phyloP scores from a whole-genome alignment of 2,113 vertebrate genomes.

The Melospiza melodia region DNA sequence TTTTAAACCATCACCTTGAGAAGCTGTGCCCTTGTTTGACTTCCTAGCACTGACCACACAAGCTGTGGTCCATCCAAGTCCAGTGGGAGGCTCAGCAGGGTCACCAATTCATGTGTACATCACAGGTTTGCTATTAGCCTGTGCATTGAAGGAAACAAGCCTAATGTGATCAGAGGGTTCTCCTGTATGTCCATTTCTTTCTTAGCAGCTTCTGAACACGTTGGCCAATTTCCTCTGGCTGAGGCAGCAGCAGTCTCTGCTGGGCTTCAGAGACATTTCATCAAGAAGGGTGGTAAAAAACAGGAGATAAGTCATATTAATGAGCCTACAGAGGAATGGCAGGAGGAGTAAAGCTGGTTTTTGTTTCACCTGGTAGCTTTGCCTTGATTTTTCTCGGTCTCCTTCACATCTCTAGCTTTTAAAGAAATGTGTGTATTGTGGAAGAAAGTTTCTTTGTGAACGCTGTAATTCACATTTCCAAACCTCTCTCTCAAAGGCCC shows the following conservation, averaged over 20 bases:
- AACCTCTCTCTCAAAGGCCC: background rate
- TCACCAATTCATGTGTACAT: background rate
- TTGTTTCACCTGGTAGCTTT: background rate
- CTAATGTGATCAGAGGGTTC: background rate
- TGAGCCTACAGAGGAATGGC: background rate
- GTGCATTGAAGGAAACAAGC: background rate
- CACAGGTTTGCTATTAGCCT: background rate
- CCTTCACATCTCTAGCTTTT: background rate
- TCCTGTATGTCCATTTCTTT: background rate
- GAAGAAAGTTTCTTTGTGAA: background rate
- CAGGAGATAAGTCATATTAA: background rate
- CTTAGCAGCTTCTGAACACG: background rate
- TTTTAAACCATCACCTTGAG: background rate
- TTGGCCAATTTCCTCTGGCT: background rate
- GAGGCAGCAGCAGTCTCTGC: background rate
- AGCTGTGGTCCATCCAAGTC: background rate
- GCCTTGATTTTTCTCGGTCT: background rate
- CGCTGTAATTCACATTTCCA: background rate
- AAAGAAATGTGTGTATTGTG: background rate
- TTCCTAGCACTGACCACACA: background rate
- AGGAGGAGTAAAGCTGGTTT: background rate
- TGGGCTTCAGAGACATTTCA: background rate
- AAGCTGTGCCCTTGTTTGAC: background rate
- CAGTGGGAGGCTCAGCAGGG: background rate
- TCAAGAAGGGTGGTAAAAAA: background rate